Percentiles rank a stretch among this genome's conserved stretches.
These are phyloP conservation scores for Hippocampus mohnikei DNA, from an alignment of 2,113 vertebrate species.

Conservation along the genomic window DNA sequence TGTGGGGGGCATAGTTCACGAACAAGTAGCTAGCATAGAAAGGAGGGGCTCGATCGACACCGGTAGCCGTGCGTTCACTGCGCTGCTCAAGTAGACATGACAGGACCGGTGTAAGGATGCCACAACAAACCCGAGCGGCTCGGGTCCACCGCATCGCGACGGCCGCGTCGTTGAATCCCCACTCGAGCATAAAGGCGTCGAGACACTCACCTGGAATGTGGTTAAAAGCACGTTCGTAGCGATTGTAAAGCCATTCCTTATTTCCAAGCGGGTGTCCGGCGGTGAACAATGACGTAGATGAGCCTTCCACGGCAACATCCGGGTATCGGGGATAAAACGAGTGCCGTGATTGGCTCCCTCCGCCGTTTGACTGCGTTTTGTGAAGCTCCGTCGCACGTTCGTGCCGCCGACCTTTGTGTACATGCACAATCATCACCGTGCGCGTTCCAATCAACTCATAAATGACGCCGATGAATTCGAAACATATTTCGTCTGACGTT, in stretches of 20 bases:
- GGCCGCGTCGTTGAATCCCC: not conserved
- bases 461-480: not conserved
- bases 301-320: conserved; percentile 77
- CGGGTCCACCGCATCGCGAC: not conserved
- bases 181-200: conserved; percentile 1
- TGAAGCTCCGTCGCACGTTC: conserved; percentile 51
- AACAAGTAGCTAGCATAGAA: conserved; percentile 21
- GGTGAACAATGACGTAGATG: conserved; percentile 83
- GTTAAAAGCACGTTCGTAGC: conserved; percentile 66
- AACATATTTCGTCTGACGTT: not conserved
- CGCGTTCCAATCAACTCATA: not conserved
- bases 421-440: conserved; percentile 14
- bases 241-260: conserved; percentile 76
- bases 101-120: conserved; percentile 65
- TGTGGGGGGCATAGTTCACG: not conserved
- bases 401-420: conserved; percentile 50
- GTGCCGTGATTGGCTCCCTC: conserved; percentile 45
- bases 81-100: conserved; percentile 65
- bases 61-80: conserved; percentile 46
- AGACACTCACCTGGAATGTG: conserved; percentile 63
- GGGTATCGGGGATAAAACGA: conserved; percentile 66
- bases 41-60: conserved; percentile 71
- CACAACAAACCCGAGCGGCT: conserved; percentile 14
- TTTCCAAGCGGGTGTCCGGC: conserved; percentile 77
- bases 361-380: conserved; percentile 21